A percentile compares a stretch with the other conserved stretches of the same genome.
These are phyloP conservation scores for Hirtodrosophila duncani DNA, from an alignment of 2,888 invertebrate genomes.

Conservation along the genomic window DNA sequence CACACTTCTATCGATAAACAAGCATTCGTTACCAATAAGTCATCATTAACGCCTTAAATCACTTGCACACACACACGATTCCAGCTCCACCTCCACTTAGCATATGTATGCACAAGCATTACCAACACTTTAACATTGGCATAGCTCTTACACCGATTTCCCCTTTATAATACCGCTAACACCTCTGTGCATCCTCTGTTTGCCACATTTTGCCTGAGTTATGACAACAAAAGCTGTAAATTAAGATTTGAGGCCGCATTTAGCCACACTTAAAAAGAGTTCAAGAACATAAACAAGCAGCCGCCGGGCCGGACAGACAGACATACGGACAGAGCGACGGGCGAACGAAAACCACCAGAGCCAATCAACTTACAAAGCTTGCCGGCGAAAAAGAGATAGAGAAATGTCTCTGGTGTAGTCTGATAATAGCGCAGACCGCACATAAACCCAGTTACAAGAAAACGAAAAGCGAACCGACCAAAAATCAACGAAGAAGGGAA, in stretches of 20 bases:
- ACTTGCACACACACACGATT: neutral
- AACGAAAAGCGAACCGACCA: constrained; percentile 16
- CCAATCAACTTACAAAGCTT: constrained; percentile 62
- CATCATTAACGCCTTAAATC: neutral
- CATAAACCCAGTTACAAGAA: constrained; percentile 53
- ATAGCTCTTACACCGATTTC: too few species aligned
- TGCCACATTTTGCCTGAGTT: constrained; percentile 38
- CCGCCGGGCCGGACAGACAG: neutral
- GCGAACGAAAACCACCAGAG: constrained; percentile 30
- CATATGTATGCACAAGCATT: too few species aligned
- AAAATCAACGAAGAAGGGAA: constrained; percentile 12
- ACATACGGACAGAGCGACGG: neutral
- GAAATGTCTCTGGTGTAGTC: constrained; percentile 11
- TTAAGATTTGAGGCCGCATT: constrained; percentile 59
- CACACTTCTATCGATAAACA: too few species aligned
- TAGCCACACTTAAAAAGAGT: constrained; percentile 54
- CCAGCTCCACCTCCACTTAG: neutral
- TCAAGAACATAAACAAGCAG: constrained; percentile 66
- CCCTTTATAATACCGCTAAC: neutral
- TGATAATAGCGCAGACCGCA: constrained; percentile 57
- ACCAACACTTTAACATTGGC: neutral
- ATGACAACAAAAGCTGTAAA: constrained; percentile 57
- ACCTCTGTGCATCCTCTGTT: constrained; percentile 2
- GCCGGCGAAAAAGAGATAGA: constrained; percentile 26
- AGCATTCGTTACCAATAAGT: neutral